A percentile compares a stretch with the other conserved stretches of the same genome.
phyloP scores from a whole-genome alignment of 53 echinoderm and acorn worm genomes.

The Actinopyga echinites region DNA sequence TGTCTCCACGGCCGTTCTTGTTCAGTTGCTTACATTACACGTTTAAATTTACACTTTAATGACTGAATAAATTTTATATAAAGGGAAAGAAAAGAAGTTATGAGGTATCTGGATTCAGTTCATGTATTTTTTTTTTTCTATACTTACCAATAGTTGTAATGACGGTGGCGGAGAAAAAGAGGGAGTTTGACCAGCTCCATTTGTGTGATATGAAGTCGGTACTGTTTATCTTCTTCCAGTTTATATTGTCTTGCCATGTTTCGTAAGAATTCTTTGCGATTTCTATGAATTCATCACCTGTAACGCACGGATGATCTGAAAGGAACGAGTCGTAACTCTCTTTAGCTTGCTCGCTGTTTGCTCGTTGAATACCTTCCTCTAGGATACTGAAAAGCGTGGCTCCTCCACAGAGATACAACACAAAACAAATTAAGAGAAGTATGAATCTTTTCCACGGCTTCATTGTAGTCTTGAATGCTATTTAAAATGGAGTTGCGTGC shows the following conservation, averaged over 20 bases:
- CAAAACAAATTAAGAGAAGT: constrained; percentile 22
- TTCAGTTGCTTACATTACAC: too few species aligned
- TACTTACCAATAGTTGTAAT: constrained; percentile 39
- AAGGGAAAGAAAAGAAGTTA: too few species aligned
- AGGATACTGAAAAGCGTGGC: neutral
- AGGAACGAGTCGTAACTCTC: neutral
- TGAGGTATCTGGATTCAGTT: too few species aligned
- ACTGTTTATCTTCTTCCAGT: neutral
- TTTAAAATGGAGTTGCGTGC: too few species aligned
- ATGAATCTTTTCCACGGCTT: constrained; percentile 20
- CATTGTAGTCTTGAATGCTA: neutral
- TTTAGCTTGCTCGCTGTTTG: neutral
- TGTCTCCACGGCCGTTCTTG: too few species aligned
- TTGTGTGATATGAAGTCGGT: neutral
- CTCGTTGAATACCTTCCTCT: neutral
- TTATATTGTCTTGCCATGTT: constrained; percentile 1
- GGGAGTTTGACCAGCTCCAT: constrained; percentile 23
- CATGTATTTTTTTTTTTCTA: too few species aligned
- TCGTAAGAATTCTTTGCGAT: constrained; percentile 2
- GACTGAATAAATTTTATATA: too few species aligned
- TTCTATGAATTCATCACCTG: neutral
- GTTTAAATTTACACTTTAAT: too few species aligned
- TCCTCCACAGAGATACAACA: neutral
- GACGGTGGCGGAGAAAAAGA: constrained; percentile 29
- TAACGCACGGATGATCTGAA: neutral